Conservation (phyloP, 2,113 vertebrate species). For the Pterocles orientalis region DNA sequence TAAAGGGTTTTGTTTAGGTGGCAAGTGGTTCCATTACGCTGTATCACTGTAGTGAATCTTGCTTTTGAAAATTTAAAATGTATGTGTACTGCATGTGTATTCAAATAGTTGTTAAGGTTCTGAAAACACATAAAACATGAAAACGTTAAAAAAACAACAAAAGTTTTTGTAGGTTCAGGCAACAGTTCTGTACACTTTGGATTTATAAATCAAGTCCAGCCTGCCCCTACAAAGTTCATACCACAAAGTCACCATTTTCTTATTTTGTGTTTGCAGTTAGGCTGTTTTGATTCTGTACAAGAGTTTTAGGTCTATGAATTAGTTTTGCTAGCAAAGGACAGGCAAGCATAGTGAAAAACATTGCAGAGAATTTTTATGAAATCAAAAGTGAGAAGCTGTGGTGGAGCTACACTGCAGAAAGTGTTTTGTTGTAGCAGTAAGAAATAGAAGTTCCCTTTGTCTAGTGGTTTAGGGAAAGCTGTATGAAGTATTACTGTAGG, state of each 20-base stretch:
- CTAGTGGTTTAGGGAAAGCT: background rate
- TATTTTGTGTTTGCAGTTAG: background rate
- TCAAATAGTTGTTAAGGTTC: background rate
- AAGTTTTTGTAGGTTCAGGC: background rate
- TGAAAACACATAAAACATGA: background rate
- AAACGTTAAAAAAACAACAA: background rate
- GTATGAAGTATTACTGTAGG: background rate
- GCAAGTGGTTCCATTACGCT: rapidly evolving
- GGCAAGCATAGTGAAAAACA: background rate
- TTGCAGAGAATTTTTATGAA: background rate
- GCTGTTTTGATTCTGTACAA: background rate
- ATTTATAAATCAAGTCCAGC: background rate
- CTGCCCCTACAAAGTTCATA: background rate
- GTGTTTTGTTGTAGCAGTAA: background rate
- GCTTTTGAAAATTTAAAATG: background rate
- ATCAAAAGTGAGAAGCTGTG: background rate
- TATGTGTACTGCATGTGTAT: background rate
- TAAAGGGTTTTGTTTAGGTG: background rate
- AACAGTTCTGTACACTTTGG: background rate
- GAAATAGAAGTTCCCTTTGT: background rate
- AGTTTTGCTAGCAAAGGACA: background rate
- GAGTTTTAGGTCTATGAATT: background rate
- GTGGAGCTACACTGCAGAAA: background rate
- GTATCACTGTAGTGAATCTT: background rate
- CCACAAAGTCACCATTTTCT: background rate